Evolutionary conservation across 2,797 vertebrate genomes (phyloP).

Genomic region (Spinus olivaceus): DNA sequence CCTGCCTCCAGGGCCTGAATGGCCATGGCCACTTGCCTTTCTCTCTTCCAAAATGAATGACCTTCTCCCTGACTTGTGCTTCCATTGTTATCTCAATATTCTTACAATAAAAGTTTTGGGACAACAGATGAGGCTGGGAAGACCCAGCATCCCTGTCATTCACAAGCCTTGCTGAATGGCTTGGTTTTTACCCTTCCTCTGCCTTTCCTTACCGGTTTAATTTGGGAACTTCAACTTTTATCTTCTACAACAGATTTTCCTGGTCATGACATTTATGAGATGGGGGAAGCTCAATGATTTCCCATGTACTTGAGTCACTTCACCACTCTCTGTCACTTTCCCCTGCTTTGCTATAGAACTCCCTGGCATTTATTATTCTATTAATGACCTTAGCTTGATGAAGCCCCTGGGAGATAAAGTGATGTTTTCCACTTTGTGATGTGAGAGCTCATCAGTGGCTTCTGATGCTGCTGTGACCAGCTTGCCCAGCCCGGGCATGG

Average conservation of each 20-base stretch:
- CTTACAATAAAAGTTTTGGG: not conserved
- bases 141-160: not conserved
- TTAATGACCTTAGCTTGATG: not conserved
- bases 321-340: not conserved
- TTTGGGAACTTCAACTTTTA: not conserved
- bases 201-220: not conserved
- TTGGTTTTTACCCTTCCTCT: not conserved
- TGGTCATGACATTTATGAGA: not conserved
- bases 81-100: not conserved
- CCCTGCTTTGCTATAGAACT: fast-evolving
- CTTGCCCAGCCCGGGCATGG: fast-evolving
- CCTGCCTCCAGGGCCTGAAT: not conserved
- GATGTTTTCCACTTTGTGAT: not conserved
- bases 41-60: not conserved
- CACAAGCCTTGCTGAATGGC: not conserved
- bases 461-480: not conserved
- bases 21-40: not conserved
- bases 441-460: not conserved
- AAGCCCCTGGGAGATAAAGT: not conserved
- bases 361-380: not conserved
- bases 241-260: not conserved
- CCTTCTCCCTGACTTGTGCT: not conserved
- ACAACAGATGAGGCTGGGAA: not conserved
- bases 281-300: not conserved
- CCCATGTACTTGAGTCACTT: not conserved